A percentile compares a stretch with the other conserved stretches of the same genome.
These are phyloP conservation scores for Todiramphus chloris DNA, from an alignment of 2,113 vertebrate species.

Conservation along the genomic window DNA sequence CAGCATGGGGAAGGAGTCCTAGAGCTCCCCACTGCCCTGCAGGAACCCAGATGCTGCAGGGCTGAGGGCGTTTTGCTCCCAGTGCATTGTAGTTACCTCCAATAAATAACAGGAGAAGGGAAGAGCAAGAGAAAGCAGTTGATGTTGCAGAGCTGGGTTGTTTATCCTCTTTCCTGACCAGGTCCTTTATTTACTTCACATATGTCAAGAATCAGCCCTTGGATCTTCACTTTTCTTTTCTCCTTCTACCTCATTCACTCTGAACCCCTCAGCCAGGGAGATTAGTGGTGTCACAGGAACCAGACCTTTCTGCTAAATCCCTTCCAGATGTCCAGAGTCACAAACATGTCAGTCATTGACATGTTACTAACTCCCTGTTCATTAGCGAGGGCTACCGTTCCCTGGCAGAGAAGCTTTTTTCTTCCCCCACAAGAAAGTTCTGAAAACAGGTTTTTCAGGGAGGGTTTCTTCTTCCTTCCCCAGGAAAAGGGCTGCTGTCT, in stretches of 20 bases:
- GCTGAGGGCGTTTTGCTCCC: not conserved
- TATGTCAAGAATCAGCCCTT: not conserved
- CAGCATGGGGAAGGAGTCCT: not conserved
- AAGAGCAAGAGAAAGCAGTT: not conserved
- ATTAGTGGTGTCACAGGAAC: conserved; percentile 50
- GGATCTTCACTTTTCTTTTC: not conserved
- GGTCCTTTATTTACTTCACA: conserved; percentile 1
- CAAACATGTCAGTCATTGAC: conserved; percentile 57
- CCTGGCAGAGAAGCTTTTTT: conserved; percentile 31
- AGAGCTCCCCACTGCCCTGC: not conserved
- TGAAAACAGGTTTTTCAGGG: not conserved
- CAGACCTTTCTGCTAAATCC: conserved; percentile 61
- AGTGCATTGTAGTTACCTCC: not conserved
- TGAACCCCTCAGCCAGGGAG: conserved; percentile 13
- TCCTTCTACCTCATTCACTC: not conserved
- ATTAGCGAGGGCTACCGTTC: conserved; percentile 61
- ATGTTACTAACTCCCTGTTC: conserved; percentile 56
- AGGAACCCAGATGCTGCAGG: not conserved
- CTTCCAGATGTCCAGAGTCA: conserved; percentile 76
- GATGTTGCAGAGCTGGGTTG: not conserved
- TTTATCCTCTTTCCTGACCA: not conserved
- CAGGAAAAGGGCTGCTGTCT: not conserved
- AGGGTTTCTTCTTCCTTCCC: not conserved
- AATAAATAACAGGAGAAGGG: not conserved
- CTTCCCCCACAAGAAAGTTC: not conserved